Percentiles rank a stretch among this genome's conserved stretches.
Conservation (phyloP, 2,888 invertebrate genomes). For the Panorpa germanica region DNA sequence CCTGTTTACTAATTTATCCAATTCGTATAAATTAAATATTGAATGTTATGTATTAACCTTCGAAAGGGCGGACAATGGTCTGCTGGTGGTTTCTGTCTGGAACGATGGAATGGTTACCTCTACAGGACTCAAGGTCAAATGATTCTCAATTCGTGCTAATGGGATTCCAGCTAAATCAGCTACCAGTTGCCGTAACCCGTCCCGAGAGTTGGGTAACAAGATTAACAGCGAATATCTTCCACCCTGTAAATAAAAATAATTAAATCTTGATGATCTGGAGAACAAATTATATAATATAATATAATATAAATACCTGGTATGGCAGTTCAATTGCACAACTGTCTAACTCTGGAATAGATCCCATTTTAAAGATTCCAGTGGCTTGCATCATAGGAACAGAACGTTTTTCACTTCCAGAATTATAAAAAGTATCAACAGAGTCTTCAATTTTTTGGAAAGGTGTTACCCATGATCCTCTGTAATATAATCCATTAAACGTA, state of each 20-base stretch:
- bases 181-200: slow-evolving; percentile 33
- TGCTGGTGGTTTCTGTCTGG: slow-evolving; percentile 41
- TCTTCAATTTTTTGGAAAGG: slow-evolving; percentile 37
- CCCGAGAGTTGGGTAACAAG: slow-evolving; percentile 34
- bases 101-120: slow-evolving; percentile 37
- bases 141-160: slow-evolving; percentile 26
- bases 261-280: slow-evolving; percentile 4
- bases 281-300: slow-evolving; percentile 1
- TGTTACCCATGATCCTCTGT: slow-evolving; percentile 57
- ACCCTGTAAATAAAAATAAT: slow-evolving; percentile 24
- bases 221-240: slow-evolving; percentile 35
- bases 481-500: slow-evolving; percentile 58
- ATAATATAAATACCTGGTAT: slow-evolving; percentile 36
- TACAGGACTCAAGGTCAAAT: slow-evolving; percentile 25
- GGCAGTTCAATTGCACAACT: slow-evolving; percentile 51
- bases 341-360: slow-evolving; percentile 37
- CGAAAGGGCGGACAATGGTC: slow-evolving; percentile 35
- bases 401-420: slow-evolving; percentile 36
- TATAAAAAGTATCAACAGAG: slow-evolving; percentile 37
- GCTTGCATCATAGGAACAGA: slow-evolving; percentile 49
- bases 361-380: slow-evolving; percentile 37
- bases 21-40: too few relatives aligned
- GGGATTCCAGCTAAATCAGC: slow-evolving; percentile 30
- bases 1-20: too few relatives aligned
- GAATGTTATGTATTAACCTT: slow-evolving; percentile 23